Base-by-base conservation (phyloP, 2,888 invertebrate species). In the Leptinotarsa rubiginosa region DNA sequence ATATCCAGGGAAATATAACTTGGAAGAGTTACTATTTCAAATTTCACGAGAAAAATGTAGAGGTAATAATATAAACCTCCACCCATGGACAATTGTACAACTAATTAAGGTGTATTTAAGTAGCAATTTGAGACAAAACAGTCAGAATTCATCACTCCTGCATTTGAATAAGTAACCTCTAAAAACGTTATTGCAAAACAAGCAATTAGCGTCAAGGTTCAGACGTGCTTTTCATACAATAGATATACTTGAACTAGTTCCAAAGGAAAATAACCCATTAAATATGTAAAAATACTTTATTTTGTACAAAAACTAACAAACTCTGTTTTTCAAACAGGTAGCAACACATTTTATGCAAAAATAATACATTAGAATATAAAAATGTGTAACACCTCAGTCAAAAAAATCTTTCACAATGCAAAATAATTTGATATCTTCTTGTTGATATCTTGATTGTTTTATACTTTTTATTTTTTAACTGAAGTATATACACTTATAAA, bases 221-320 rank as follows among this genome's bases (percentile, higher is more conserved):
- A 20, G 31, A 54, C 56, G 25, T 62, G 68, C 73, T 74, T 68
- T 12, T 75, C 74, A 75, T 72, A 79, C 79, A 81, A 79, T 78
- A 72, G 70, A 62, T 70, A 79, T 81, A 81, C 83, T 83, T 83
- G 83, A 81, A 79, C 82, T 81, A 81, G 77, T 75, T 81, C 67
- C 50, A 70, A 70, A 72, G 72, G 73, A 78, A 78, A 75, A 65
- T 67, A 73, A 72, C 50, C 66, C 75, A 74, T 71, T 72, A 75
- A 72, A 66, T 68, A 69, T 76, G 69, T 56, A 76, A 75, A 76
- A 73, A 73, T 72, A 75, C 66, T 78, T 80, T 75, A 77, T 77
- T 77, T 78, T 78, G 79, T 81, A 80, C 80, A 81, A 79, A 73
- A 77, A 76, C 65, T 72, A 77, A 75, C 74, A 78, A 47, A n/a